A percentile compares a stretch with the other conserved stretches of the same genome.
These are phyloP conservation scores for Megaceryle alcyon DNA, from an alignment of 2,797 vertebrate genomes.

Conservation along the genomic window DNA sequence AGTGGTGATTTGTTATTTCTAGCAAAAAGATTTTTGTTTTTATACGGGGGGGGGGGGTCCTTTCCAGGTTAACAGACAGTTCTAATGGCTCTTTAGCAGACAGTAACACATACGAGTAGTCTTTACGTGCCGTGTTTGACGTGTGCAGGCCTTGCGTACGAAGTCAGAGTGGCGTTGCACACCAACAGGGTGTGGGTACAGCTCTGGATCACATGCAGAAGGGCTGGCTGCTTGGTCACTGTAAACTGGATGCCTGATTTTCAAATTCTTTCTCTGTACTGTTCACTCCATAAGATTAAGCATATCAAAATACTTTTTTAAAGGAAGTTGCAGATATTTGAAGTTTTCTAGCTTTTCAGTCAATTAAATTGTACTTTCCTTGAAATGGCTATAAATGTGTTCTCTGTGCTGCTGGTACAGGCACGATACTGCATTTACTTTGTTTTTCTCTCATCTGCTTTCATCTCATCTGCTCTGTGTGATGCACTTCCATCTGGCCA, in stretches of 20 bases:
- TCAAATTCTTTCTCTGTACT: neutral
- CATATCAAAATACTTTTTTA: rapidly evolving
- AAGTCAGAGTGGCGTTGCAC: neutral
- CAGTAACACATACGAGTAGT: neutral
- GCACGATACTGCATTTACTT: neutral
- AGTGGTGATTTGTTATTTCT: neutral
- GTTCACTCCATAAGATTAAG: neutral
- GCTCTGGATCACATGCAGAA: neutral
- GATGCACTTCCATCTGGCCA: neutral
- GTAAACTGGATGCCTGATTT: neutral
- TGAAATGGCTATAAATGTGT: neutral
- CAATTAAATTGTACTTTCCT: neutral
- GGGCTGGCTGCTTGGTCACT: neutral
- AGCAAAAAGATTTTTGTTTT: neutral
- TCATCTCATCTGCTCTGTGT: neutral
- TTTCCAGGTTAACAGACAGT: neutral
- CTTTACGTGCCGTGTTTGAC: neutral
- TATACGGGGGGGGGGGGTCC: neutral
- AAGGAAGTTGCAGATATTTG: neutral
- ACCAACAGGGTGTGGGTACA: neutral
- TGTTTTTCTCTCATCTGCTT: neutral
- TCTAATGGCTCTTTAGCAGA: neutral
- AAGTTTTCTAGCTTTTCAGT: neutral
- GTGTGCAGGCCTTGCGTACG: neutral
- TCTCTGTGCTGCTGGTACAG: neutral